A percentile compares a stretch with the other conserved stretches of the same genome.
Evolutionary conservation across 2,888 invertebrate species (phyloP).

Genomic region (Neria commutata): DNA sequence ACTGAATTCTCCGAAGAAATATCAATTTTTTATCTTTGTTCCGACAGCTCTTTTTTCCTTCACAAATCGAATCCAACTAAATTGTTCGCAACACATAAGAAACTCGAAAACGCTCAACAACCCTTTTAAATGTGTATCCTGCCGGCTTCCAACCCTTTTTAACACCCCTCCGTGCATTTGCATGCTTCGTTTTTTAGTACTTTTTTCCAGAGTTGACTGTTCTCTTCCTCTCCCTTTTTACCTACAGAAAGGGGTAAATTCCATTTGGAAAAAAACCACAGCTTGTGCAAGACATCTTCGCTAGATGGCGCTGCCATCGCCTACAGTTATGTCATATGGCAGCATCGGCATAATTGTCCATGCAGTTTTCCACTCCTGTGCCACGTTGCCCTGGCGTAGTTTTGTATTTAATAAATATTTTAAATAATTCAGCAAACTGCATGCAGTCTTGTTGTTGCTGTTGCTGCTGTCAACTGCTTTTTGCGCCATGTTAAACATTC

Average conservation of each 20-base stretch:
- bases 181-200: conserved; percentile 46
- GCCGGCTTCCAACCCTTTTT: conserved; percentile 26
- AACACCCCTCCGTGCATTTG: conserved; percentile 29
- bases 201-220: conserved; percentile 17
- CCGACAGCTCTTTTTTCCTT: background rate
- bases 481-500: too few relatives aligned
- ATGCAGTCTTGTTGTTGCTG: conserved; percentile 45
- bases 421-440: conserved; percentile 61
- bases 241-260: background rate
- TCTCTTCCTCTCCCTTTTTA: background rate
- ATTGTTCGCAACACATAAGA: conserved; percentile 30
- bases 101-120: conserved; percentile 21
- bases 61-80: conserved; percentile 25
- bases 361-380: conserved; percentile 12
- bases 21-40: too few relatives aligned
- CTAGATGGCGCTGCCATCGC: conserved; percentile 10
- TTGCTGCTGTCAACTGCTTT: conserved; percentile 1
- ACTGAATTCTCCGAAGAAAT: too few relatives aligned
- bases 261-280: background rate
- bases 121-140: conserved; percentile 29
- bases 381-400: conserved; percentile 12
- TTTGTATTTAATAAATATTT: conserved; percentile 56
- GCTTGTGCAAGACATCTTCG: background rate
- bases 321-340: background rate
- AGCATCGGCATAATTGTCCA: background rate